Evolutionary conservation across 1,140 invertebrate species (phyloP), one percentile per base, ranked within the genome.

Genomic region (Catajapyx aquilonaris): DNA sequence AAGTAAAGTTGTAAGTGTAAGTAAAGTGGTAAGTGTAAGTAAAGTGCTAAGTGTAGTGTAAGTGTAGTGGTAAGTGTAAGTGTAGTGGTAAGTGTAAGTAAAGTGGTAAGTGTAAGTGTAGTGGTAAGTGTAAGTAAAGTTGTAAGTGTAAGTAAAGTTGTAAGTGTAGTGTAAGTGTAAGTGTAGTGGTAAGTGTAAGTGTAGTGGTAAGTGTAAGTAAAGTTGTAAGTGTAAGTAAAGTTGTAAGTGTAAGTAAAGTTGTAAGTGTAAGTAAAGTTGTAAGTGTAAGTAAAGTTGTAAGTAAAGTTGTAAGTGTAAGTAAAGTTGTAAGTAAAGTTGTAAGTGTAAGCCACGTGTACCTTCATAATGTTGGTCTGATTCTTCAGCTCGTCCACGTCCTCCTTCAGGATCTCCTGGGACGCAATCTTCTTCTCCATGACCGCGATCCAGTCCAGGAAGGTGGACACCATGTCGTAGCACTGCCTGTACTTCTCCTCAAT

Each of bases 401-500:
- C 87, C 46, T 79, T 76, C 21, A 86, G 77, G 17, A 80, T 71
- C 44, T 87, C 81, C 55, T 91, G 83, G 45, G 75, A 73, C 37
- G 86, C 81, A 41, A 96, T 62, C 51, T 76, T 71, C 41, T 81
- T 73, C 60, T 95, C 87, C 4, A 93, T 61, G 42, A 81, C 75
- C 5, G 68, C 66, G 38, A 94, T 73, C 81, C 85, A 91, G 56
- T 85, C 73, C 35, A 90, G 60, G 28, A 94, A 65, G 54, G 84
- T 81, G 23, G 71, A 72, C 28, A 90, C 60, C 31, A 71, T 76
- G 50, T 86, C 80, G 55, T 80, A 80, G 60, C 76, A 93, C 48
- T 80, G 68, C 57, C 74, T 81, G 66, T 90, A 94, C 54, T 88
- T 86, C 52, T 90, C 86, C 59, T 88, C 79, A 44, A 90, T 76